Percentiles rank a stretch among this genome's conserved stretches.
Evolutionary conservation across 2,888 invertebrate genomes (phyloP).

Genomic region (Monochamus alternatus): DNA sequence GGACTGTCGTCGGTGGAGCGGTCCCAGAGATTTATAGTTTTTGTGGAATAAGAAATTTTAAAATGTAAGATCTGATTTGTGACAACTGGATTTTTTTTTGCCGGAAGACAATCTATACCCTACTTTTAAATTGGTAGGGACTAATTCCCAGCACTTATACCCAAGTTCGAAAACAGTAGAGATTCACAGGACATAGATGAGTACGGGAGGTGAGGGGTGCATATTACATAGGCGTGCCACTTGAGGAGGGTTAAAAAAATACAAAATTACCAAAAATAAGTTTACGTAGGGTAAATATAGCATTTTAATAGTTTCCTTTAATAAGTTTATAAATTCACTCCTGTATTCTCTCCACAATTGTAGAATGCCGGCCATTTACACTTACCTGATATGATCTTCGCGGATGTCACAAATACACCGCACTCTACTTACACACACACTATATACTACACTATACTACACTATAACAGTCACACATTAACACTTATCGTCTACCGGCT

Average conservation of each 20-base stretch:
- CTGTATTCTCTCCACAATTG: no score
- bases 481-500: no score
- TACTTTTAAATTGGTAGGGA: not conserved
- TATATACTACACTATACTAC: no score
- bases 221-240: no score
- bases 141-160: not conserved
- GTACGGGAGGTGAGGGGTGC: no score
- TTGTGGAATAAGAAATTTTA: slow-evolving; percentile 9
- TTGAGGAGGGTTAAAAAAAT: no score
- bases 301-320: no score
- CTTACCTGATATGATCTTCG: no score
- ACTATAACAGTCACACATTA: no score
- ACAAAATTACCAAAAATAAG: no score
- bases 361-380: not conserved
- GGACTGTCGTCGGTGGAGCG: slow-evolving; percentile 31
- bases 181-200: not conserved
- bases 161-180: not conserved
- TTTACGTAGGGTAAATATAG: no score
- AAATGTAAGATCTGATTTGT: not conserved
- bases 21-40: slow-evolving; percentile 43
- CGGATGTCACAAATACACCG: not conserved
- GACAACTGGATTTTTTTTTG: not conserved
- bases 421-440: not conserved
- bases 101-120: not conserved
- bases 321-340: no score